A percentile compares a stretch with the other conserved stretches of the same genome.
Conservation (phyloP, 2,888 invertebrate species). For the Melipona beecheii region DNA sequence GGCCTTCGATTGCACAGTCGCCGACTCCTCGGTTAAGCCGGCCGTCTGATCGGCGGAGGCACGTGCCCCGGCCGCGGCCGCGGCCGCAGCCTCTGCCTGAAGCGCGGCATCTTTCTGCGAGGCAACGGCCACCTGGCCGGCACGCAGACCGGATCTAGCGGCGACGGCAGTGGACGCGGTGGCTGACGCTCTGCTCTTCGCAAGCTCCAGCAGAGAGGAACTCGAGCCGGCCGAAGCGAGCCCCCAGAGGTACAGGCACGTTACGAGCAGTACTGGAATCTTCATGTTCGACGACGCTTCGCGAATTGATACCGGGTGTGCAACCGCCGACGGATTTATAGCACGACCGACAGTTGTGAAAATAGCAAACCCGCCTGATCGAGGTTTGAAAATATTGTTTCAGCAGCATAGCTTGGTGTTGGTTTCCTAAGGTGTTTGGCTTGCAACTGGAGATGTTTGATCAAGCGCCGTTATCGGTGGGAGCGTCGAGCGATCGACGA, state of each 20-base stretch:
- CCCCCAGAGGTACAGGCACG: conserved; percentile 56
- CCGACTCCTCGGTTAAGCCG: not conserved
- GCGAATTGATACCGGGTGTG: conserved; percentile 57
- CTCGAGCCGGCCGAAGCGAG: conserved; percentile 27
- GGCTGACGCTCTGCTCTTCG: conserved; percentile 3
- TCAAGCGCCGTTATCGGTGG: not conserved
- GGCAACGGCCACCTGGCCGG: conserved; percentile 8
- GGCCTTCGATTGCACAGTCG: conserved; percentile 3
- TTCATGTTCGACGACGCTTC: conserved; percentile 65
- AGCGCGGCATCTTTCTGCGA: conserved; percentile 14
- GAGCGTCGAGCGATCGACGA: not conserved
- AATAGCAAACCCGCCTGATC: conserved; percentile 19
- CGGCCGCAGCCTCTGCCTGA: not conserved
- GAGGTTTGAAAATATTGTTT: not conserved
- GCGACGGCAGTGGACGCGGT: conserved; percentile 20
- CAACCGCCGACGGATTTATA: conserved; percentile 45
- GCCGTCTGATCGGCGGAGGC: conserved; percentile 8
- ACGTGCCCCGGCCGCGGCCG: not conserved
- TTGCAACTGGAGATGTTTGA: not conserved
- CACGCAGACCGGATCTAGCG: conserved; percentile 17
- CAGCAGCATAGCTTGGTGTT: not conserved
- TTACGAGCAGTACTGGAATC: conserved; percentile 58
- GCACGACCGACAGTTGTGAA: conserved; percentile 50
- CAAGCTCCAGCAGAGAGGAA: not conserved
- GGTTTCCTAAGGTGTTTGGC: not conserved